A percentile compares a stretch with the other conserved stretches of the same genome.
Evolutionary conservation across 2,113 vertebrate species (phyloP).

Genomic region (Corythaixoides concolor): DNA sequence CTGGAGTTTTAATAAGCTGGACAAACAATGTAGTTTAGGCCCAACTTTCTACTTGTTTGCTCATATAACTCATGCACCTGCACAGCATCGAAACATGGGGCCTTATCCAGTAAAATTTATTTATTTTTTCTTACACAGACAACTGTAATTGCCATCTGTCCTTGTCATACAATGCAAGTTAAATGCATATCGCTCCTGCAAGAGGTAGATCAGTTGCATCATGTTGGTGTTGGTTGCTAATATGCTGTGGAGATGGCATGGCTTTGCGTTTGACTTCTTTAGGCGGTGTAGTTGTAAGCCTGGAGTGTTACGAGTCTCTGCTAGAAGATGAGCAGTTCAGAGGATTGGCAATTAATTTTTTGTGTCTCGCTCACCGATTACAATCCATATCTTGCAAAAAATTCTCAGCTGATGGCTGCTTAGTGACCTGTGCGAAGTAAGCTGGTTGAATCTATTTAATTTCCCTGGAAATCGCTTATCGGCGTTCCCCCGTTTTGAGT

Average conservation of each 20-base stretch:
- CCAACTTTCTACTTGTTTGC: neutral
- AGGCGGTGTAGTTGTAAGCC: neutral
- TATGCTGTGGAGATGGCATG: neutral
- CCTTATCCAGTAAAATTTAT: neutral
- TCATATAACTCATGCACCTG: neutral
- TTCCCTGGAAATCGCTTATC: neutral
- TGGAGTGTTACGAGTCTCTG: neutral
- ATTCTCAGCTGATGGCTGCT: neutral
- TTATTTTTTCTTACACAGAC: neutral
- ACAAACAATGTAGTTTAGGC: neutral
- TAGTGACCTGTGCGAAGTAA: neutral
- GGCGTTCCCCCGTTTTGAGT: neutral
- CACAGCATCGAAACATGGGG: neutral
- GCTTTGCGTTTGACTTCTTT: neutral
- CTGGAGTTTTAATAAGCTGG: neutral
- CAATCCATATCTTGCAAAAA: neutral
- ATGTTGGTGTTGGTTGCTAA: neutral
- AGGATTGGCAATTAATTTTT: neutral
- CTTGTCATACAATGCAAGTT: neutral
- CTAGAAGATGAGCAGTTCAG: neutral
- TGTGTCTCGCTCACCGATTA: neutral
- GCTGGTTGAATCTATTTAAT: neutral
- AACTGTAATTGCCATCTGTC: neutral
- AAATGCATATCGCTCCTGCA: neutral
- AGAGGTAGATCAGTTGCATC: neutral